Conservation (phyloP, 2,888 invertebrate genomes). For the Ormyrus labotus region DNA sequence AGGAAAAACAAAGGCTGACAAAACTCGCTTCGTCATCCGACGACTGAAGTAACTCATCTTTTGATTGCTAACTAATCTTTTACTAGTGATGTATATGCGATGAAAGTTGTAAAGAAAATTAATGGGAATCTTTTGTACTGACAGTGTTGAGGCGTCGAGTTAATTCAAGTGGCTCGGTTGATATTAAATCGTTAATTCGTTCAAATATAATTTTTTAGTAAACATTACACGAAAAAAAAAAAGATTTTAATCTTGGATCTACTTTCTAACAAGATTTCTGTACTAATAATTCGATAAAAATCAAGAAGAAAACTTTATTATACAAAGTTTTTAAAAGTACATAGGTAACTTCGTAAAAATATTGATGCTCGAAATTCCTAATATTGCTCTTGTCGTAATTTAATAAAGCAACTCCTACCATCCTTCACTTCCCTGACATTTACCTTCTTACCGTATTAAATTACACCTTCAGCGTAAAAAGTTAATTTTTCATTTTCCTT, state of each 20-base stretch:
- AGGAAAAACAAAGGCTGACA: no score
- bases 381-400: slow-evolving; percentile 32
- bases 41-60: neutral
- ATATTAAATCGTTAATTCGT: no score
- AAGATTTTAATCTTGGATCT: slow-evolving; percentile 7
- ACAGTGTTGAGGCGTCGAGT: no score
- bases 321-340: slow-evolving; percentile 26
- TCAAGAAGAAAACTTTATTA: slow-evolving; percentile 24
- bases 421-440: slow-evolving; percentile 34
- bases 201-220: neutral
- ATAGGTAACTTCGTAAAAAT: slow-evolving; percentile 30
- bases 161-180: no score
- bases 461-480: slow-evolving; percentile 27
- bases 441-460: slow-evolving; percentile 17
- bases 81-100: no score
- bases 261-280: slow-evolving; percentile 1
- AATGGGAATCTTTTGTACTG: no score
- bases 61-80: no score
- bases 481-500: slow-evolving; percentile 5
- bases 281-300: slow-evolving; percentile 9
- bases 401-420: slow-evolving; percentile 37
- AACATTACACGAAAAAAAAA: neutral
- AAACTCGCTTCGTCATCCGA: neutral
- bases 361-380: slow-evolving; percentile 29
- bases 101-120: no score